Evolutionary conservation across 2,113 vertebrate species (phyloP).

Genomic region (Salminus brasiliensis): DNA sequence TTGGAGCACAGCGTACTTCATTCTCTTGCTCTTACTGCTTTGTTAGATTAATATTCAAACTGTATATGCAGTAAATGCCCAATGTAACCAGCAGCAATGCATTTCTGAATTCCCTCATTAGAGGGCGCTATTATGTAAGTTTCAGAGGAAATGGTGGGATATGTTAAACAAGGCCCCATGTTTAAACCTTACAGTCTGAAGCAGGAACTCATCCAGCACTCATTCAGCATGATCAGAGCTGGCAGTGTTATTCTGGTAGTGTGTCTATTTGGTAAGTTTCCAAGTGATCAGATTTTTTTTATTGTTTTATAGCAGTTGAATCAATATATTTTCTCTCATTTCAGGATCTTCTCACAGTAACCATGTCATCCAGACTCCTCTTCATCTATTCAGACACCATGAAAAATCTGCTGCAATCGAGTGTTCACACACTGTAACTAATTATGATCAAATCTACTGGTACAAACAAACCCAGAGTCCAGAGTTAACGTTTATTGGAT

Average conservation of each 20-base stretch:
- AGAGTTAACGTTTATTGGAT: slow-evolving; percentile 55
- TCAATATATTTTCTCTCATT: slow-evolving; percentile 6
- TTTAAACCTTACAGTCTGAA: background rate
- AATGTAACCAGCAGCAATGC: background rate
- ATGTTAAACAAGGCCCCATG: background rate
- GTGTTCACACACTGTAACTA: slow-evolving; percentile 49
- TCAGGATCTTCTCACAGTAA: slow-evolving; percentile 23
- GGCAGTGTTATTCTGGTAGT: slow-evolving; percentile 5
- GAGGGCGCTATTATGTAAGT: background rate
- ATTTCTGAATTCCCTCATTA: background rate
- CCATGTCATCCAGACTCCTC: slow-evolving; percentile 37
- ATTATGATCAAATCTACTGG: slow-evolving; percentile 52
- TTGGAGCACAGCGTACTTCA: too few relatives aligned
- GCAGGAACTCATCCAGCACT: background rate
- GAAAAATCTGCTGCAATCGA: slow-evolving; percentile 20
- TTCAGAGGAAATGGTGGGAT: background rate
- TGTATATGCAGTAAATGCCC: too few relatives aligned
- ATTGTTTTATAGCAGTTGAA: background rate
- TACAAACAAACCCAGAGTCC: slow-evolving; percentile 47
- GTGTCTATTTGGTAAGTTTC: background rate
- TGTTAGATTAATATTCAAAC: too few relatives aligned
- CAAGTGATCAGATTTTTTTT: background rate
- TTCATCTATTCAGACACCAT: background rate
- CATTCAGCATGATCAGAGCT: slow-evolving; percentile 10
- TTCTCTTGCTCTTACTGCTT: too few relatives aligned